These are phyloP conservation scores for Fringilla coelebs DNA, from an alignment of 2,797 vertebrate species.

Conservation along the genomic window DNA sequence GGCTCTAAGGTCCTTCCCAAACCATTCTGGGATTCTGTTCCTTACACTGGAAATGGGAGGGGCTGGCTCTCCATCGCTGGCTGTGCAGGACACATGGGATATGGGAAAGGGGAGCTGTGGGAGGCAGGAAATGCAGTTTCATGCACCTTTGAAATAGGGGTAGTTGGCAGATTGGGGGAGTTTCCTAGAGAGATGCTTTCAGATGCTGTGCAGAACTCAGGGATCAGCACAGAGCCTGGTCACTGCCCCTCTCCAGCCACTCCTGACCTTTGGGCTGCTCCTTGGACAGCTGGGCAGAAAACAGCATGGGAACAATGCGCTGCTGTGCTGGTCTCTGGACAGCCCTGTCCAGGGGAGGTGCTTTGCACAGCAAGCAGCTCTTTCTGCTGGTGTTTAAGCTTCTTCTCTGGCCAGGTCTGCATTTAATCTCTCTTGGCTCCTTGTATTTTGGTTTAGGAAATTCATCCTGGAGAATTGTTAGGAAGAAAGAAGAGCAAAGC, in stretches of 20 bases:
- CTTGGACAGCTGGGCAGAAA: not conserved
- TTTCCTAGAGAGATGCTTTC: not conserved
- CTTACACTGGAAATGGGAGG: not conserved
- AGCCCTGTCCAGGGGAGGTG: not conserved
- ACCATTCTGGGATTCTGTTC: not conserved
- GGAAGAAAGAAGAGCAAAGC: not conserved
- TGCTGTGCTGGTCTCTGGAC: not conserved
- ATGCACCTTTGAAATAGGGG: not conserved
- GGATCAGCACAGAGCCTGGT: not conserved
- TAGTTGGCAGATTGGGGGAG: not conserved
- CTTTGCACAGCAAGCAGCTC: not conserved
- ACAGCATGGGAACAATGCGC: rapidly evolving
- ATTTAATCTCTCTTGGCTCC: not conserved
- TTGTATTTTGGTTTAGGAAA: not conserved
- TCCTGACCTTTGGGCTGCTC: not conserved
- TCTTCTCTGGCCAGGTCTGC: not conserved
- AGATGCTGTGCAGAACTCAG: not conserved
- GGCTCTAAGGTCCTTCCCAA: not conserved
- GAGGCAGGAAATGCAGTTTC: not conserved
- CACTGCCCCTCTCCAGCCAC: not conserved
- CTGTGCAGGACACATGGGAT: rapidly evolving
- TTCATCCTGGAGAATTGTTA: not conserved
- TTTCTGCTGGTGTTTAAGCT: not conserved
- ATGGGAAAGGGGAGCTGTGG: not conserved
- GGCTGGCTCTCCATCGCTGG: not conserved